phyloP scores from a whole-genome alignment of 1,140 invertebrate genomes.

The Muscidifurax raptorellus region DNA sequence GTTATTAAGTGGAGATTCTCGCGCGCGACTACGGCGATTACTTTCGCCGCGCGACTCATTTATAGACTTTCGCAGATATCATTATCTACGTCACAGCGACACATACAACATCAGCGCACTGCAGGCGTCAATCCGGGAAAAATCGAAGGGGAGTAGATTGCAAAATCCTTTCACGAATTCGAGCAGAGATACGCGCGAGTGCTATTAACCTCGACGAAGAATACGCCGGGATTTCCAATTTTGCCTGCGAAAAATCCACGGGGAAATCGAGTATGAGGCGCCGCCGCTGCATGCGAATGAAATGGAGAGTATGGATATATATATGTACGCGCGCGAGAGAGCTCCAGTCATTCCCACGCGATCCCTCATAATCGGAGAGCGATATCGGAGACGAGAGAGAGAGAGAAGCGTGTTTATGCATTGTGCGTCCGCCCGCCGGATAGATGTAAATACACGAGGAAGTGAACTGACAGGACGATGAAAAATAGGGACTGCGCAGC shows the following conservation, averaged over 20 bases:
- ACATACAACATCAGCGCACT: neutral
- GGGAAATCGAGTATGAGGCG: conserved; percentile 6
- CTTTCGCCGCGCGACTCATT: conserved; percentile 31
- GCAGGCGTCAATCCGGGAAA: neutral
- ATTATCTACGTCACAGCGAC: neutral
- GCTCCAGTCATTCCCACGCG: conserved; percentile 23
- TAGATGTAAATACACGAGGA: neutral
- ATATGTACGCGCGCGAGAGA: neutral
- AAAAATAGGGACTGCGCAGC: neutral
- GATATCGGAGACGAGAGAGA: neutral
- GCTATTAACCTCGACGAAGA: neutral
- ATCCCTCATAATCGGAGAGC: conserved; percentile 27
- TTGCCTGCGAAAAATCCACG: neutral
- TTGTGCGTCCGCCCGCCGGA: neutral
- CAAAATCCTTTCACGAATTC: neutral
- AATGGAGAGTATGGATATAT: neutral
- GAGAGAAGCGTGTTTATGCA: neutral
- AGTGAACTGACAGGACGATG: conserved; percentile 1
- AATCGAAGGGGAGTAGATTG: neutral
- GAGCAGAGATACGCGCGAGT: neutral
- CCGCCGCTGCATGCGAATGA: neutral
- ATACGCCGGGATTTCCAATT: conserved; percentile 6
- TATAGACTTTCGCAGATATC: conserved; percentile 33
- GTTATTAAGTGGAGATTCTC: conserved; percentile 43
- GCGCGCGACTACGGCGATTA: conserved; percentile 29